phyloP scores from a whole-genome alignment of 2,113 vertebrate genomes.

The Megaptera novaeangliae region DNA sequence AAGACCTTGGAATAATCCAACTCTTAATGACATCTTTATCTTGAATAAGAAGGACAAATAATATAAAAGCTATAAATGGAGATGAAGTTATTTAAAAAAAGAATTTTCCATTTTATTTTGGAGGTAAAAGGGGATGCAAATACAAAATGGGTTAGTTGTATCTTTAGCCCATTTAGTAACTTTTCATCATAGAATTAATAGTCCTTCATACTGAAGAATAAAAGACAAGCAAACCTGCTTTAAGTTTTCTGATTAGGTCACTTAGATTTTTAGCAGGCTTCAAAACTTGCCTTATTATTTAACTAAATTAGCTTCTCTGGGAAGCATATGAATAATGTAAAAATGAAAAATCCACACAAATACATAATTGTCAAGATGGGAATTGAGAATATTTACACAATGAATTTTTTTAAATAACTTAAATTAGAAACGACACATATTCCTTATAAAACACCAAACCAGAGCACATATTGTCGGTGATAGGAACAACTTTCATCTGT shows the following conservation, averaged over 20 bases:
- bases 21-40: not conserved
- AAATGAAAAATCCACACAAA: conserved; percentile 36
- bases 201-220: conserved; percentile 37
- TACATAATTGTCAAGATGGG: not conserved
- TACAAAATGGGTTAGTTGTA: not conserved
- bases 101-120: not conserved
- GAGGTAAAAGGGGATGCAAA: conserved; percentile 41
- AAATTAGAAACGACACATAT: conserved; percentile 39
- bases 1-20: conserved; percentile 22
- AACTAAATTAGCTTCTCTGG: conserved; percentile 69
- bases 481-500: conserved; percentile 13
- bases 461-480: conserved; percentile 34
- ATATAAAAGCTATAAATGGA: conserved; percentile 12
- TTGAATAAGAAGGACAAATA: conserved; percentile 1
- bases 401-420: conserved; percentile 48
- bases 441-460: not conserved
- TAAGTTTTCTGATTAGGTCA: conserved; percentile 24
- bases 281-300: conserved; percentile 52
- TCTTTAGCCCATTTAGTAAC: not conserved
- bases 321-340: conserved; percentile 61
- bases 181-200: conserved; percentile 20
- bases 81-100: not conserved
- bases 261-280: conserved; percentile 45
- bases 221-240: conserved; percentile 16
- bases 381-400: conserved; percentile 49